These are phyloP conservation scores for Syngnathus rostellatus DNA, from an alignment of 2,797 vertebrate species.

Conservation along the genomic window DNA sequence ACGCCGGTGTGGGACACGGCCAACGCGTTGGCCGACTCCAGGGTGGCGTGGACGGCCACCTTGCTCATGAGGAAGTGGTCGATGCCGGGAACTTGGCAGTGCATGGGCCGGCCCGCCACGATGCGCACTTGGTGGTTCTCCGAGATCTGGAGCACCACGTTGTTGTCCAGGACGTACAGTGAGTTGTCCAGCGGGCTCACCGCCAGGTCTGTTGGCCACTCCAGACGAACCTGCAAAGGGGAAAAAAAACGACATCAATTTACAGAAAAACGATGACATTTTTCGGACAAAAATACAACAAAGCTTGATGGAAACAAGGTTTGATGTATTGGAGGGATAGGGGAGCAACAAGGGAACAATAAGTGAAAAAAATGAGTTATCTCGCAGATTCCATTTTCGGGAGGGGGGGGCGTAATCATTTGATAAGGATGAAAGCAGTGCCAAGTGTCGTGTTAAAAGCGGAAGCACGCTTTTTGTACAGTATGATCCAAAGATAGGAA, in stretches of 20 bases:
- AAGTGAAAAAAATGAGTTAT: slow-evolving; percentile 15
- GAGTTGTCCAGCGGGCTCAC: slow-evolving; percentile 98
- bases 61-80: slow-evolving; percentile 95
- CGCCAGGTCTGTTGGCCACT: slow-evolving; percentile 95
- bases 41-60: slow-evolving; percentile 88
- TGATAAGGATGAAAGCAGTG: slow-evolving; percentile 47
- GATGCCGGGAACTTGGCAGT: slow-evolving; percentile 95
- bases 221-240: slow-evolving; percentile 79
- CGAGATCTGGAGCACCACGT: slow-evolving; percentile 93
- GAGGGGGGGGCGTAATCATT: slow-evolving; percentile 24
- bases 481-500: slow-evolving; percentile 42
- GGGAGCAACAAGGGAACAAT: slow-evolving; percentile 26
- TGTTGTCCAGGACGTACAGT: slow-evolving; percentile 92
- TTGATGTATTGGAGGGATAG: slow-evolving; percentile 9
- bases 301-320: not conserved
- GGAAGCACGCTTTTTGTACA: slow-evolving; percentile 20
- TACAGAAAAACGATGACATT: not conserved
- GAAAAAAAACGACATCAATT: slow-evolving; percentile 25
- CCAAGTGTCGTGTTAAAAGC: slow-evolving; percentile 30
- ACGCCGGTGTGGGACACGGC: slow-evolving; percentile 88
- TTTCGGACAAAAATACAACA: too few species aligned
- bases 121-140: slow-evolving; percentile 98
- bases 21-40: slow-evolving; percentile 89
- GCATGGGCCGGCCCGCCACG: slow-evolving; percentile 91
- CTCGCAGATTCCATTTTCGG: not conserved